Percentiles rank a stretch among this genome's conserved stretches.
These are phyloP conservation scores for Unio delphinus DNA, from an alignment of 2,888 invertebrate genomes.

Conservation along the genomic window DNA sequence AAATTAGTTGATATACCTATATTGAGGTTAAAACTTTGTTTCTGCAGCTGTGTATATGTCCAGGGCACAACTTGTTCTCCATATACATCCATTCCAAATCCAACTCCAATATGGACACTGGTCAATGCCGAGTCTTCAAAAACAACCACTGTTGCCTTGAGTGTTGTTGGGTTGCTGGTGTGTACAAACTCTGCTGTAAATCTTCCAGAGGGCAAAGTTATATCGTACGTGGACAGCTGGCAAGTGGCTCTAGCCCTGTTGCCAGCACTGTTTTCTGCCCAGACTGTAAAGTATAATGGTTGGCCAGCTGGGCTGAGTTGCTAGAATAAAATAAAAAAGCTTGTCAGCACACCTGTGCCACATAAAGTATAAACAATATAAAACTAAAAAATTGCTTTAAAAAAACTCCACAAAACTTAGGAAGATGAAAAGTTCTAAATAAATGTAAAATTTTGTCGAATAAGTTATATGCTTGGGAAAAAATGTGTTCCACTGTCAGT, in stretches of 20 bases:
- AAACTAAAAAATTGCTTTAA: no score
- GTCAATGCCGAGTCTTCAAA: slow-evolving; percentile 39
- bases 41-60: slow-evolving; percentile 4
- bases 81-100: slow-evolving; percentile 22
- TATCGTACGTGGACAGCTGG: slow-evolving; percentile 37
- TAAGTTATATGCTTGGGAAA: no score
- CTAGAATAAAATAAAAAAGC: neutral
- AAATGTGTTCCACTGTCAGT: no score
- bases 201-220: slow-evolving; percentile 42
- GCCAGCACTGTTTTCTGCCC: slow-evolving; percentile 43
- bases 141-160: slow-evolving; percentile 34
- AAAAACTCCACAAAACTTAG: no score
- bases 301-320: slow-evolving; percentile 17
- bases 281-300: slow-evolving; percentile 42
- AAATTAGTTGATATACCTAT: no score
- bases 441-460: no score
- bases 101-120: slow-evolving; percentile 8
- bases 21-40: no score
- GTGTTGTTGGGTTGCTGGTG: slow-evolving; percentile 36
- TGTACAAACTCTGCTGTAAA: slow-evolving; percentile 32
- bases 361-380: no score
- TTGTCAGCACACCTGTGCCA: no score
- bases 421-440: no score
- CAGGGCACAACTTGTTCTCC: slow-evolving; percentile 26
- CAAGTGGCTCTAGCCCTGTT: slow-evolving; percentile 34